Conservation (phyloP, 2,888 invertebrate genomes). For the Anthophora plumipes region DNA sequence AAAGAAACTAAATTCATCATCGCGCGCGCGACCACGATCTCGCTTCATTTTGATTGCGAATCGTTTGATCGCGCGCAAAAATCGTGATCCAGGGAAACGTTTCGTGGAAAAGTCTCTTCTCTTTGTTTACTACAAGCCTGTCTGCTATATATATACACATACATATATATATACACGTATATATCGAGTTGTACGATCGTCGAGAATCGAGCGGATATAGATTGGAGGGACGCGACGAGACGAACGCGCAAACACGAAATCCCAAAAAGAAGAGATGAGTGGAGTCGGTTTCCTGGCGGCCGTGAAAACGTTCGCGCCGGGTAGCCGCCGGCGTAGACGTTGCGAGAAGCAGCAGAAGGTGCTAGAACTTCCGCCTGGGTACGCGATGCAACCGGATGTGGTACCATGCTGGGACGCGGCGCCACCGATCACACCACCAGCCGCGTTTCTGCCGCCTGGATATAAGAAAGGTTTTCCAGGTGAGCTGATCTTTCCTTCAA, state of each 20-base stretch:
- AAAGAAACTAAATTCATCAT: background rate
- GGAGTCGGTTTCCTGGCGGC: conserved; percentile 87
- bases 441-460: conserved; percentile 88
- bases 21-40: background rate
- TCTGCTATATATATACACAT: too few relatives aligned
- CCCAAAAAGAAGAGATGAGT: conserved; percentile 84
- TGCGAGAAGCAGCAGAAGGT: conserved; percentile 88
- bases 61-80: conserved; percentile 7
- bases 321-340: conserved; percentile 87
- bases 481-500: conserved; percentile 66
- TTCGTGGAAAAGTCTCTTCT: background rate
- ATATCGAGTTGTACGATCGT: background rate
- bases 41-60: background rate
- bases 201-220: background rate
- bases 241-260: conserved; percentile 45
- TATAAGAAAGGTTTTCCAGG: conserved; percentile 85
- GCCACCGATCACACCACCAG: conserved; percentile 89
- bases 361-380: conserved; percentile 81
- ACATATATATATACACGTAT: too few relatives aligned
- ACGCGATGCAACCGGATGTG: conserved; percentile 85
- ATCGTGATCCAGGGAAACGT: conserved; percentile 32
- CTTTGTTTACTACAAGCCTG: background rate
- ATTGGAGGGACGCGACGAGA: background rate
- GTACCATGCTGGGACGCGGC: conserved; percentile 87
- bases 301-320: conserved; percentile 89